A percentile compares a stretch with the other conserved stretches of the same genome.
Conservation (phyloP, 2,797 vertebrate genomes). For the Lepilemur ruficaudatus region DNA sequence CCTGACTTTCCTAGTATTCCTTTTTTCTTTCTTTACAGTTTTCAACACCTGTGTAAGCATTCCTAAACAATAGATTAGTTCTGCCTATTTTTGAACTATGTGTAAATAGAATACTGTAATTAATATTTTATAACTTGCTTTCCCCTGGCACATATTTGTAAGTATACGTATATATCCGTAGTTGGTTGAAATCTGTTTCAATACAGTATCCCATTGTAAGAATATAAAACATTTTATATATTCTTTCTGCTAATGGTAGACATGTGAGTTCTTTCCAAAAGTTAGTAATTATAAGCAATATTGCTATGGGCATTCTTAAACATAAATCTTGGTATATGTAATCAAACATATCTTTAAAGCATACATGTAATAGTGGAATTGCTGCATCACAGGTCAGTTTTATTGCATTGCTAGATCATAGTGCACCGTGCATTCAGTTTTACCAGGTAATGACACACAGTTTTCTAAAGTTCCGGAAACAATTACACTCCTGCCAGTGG, state of each 20-base stretch:
- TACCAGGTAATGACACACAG: neutral
- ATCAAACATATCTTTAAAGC: neutral
- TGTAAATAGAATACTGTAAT: neutral
- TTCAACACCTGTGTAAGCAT: neutral
- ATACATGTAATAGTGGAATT: neutral
- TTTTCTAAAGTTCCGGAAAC: neutral
- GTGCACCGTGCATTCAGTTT: neutral
- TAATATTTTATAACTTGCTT: conserved; percentile 1
- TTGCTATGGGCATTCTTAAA: neutral
- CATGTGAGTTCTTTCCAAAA: neutral
- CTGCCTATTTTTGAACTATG: neutral
- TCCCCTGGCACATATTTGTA: neutral
- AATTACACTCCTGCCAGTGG: neutral
- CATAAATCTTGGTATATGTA: neutral
- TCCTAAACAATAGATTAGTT: neutral
- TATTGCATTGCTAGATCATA: neutral
- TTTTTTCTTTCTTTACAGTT: neutral
- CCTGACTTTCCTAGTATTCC: neutral
- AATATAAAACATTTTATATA: neutral
- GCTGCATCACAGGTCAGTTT: neutral
- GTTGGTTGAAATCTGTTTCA: neutral
- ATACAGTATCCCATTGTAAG: neutral
- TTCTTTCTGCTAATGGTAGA: neutral
- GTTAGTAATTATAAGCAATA: neutral
- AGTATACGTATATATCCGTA: neutral